phyloP scores from a whole-genome alignment of 2,797 vertebrate genomes.

The Aplochiton taeniatus region DNA sequence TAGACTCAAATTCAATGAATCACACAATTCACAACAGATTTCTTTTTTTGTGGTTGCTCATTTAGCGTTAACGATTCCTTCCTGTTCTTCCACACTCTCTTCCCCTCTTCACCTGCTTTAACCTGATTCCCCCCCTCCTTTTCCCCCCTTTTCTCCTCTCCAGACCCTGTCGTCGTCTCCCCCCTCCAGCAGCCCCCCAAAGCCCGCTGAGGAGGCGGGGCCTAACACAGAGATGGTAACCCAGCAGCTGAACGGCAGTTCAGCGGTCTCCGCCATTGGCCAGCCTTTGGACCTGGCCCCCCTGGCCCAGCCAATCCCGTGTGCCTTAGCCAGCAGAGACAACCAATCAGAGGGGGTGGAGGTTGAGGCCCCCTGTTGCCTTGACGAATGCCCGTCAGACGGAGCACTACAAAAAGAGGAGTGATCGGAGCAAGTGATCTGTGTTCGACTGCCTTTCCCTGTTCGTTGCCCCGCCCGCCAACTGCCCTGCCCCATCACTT shows the following conservation, averaged over 20 bases:
- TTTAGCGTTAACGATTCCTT: not conserved
- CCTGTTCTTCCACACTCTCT: not conserved
- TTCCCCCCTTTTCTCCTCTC: conserved; percentile 7
- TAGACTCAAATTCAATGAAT: too few species aligned
- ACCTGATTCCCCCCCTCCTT: not conserved
- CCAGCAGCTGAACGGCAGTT: conserved; percentile 83
- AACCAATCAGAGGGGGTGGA: conserved; percentile 82
- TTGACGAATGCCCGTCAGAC: conserved; percentile 86
- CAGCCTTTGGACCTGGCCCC: conserved; percentile 77
- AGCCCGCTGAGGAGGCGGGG: conserved; percentile 76
- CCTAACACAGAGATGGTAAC: conserved; percentile 65
- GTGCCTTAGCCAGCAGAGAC: conserved; percentile 95
- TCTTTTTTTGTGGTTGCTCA: not conserved
- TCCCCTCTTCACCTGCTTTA: not conserved
- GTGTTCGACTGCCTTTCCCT: conserved; percentile 85
- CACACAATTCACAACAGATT: too few species aligned
- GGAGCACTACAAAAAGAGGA: conserved; percentile 86
- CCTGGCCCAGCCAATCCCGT: conserved; percentile 82
- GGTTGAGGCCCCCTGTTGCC: conserved; percentile 81
- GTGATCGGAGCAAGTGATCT: conserved; percentile 80
- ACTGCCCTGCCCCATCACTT: conserved; percentile 42
- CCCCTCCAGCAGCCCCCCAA: conserved; percentile 76
- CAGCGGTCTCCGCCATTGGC: conserved; percentile 73
- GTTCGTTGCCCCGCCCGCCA: conserved; percentile 66
- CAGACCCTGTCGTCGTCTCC: conserved; percentile 65